Percentiles rank a stretch among this genome's conserved stretches.
These are phyloP conservation scores for Podarcis cretensis DNA, from an alignment of 2,113 vertebrate genomes.

Conservation along the genomic window DNA sequence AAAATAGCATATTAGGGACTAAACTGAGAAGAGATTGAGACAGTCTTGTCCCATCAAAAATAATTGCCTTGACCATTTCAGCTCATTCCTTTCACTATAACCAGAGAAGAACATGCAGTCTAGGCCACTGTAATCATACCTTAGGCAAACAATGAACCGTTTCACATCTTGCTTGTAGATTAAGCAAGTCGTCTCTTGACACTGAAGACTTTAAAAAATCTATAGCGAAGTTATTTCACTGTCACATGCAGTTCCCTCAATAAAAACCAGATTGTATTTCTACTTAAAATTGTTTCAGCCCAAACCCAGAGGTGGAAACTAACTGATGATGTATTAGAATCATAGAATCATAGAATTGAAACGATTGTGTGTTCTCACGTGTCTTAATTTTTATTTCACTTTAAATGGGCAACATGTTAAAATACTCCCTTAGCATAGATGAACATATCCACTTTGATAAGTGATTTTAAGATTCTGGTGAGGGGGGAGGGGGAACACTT, in stretches of 20 bases:
- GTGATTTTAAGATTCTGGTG: not conserved
- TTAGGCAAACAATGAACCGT: not conserved
- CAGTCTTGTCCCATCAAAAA: conserved; percentile 32
- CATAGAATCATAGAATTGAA: too few relatives aligned
- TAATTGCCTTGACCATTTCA: conserved; percentile 38
- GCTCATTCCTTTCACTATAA: conserved; percentile 42
- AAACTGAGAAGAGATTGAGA: conserved; percentile 30
- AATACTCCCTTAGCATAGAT: not conserved
- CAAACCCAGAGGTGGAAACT: not conserved
- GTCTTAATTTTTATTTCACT: not conserved
- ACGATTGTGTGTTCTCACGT: not conserved
- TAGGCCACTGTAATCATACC: not conserved
- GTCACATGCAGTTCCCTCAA: not conserved
- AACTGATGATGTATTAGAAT: not conserved
- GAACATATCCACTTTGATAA: conserved; percentile 1
- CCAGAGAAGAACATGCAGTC: not conserved
- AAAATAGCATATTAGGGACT: conserved; percentile 54
- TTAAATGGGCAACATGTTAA: not conserved
- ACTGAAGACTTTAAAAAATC: conserved; percentile 7
- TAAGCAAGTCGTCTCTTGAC: not conserved
- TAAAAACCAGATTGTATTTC: not conserved
- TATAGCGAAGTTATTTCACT: not conserved
- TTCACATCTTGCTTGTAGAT: conserved; percentile 1
- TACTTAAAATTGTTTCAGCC: conserved; percentile 4
- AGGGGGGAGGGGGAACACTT: not conserved